Conservation (phyloP, 53 echinoderm and acorn worm species). For the Pentamera pediparva region DNA sequence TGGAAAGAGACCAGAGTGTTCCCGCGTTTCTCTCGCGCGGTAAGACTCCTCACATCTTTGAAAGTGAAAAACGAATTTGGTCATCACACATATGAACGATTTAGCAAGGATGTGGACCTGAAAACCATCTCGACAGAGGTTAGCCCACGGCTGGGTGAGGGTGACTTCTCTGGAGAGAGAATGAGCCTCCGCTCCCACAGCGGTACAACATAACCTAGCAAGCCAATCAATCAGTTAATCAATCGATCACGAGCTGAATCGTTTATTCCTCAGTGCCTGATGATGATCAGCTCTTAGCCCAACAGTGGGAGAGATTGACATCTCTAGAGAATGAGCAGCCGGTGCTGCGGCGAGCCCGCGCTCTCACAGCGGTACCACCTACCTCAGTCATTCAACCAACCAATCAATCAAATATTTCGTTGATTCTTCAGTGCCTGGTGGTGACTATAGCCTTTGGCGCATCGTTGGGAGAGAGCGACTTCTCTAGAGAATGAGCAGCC, state of each 20-base stretch:
- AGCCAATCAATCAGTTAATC: too few relatives aligned
- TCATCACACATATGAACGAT: too few relatives aligned
- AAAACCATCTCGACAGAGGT: too few relatives aligned
- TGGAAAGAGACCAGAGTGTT: too few relatives aligned
- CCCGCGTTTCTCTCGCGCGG: too few relatives aligned
- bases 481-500: slow-evolving; percentile 36
- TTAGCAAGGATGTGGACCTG: too few relatives aligned
- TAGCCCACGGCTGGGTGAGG: slow-evolving; percentile 78
- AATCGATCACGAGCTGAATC: too few relatives aligned
- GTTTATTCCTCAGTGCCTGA: neutral
- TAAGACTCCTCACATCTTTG: too few relatives aligned
- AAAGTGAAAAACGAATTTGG: too few relatives aligned
- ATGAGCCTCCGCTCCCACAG: slow-evolving; percentile 24
- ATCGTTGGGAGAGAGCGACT: slow-evolving; percentile 86
- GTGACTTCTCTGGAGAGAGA: slow-evolving; percentile 53
- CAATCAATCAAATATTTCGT: too few relatives aligned
- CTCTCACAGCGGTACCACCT: slow-evolving; percentile 25
- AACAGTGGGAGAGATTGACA: slow-evolving; percentile 83
- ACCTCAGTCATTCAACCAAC: too few relatives aligned
- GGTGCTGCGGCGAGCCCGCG: slow-evolving; percentile 3
- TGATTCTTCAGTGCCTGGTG: neutral
- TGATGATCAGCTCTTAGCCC: slow-evolving; percentile 15
- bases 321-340: slow-evolving; percentile 36
- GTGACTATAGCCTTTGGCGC: slow-evolving; percentile 21
- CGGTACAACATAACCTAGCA: slow-evolving; percentile 27